A percentile compares a stretch with the other conserved stretches of the same genome.
Conservation (phyloP, 1,140 invertebrate species). For the Homalodisca vitripennis region DNA sequence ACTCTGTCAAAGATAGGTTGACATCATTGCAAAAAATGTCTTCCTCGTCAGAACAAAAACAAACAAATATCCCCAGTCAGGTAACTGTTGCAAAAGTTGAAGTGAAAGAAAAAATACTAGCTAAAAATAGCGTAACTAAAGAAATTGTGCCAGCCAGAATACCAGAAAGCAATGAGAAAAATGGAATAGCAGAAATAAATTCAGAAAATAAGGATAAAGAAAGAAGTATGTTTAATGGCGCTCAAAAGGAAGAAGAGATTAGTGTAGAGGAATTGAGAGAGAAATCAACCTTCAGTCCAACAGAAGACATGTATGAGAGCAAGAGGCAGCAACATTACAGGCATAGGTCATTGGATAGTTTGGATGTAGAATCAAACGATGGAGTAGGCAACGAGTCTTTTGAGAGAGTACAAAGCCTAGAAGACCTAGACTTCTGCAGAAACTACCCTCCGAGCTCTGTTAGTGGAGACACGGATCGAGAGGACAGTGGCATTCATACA, state of each 20-base stretch:
- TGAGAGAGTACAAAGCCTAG: conserved; percentile 64
- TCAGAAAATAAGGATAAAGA: not conserved
- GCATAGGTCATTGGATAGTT: conserved; percentile 63
- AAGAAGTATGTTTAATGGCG: not conserved
- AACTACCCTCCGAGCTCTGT: conserved; percentile 53
- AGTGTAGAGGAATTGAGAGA: not conserved
- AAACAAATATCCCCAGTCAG: too few species aligned
- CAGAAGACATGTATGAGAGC: conserved; percentile 41
- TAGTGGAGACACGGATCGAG: conserved; percentile 65
- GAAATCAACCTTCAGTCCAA: conserved; percentile 34
- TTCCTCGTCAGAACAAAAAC: conserved; percentile 40
- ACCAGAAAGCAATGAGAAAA: not conserved
- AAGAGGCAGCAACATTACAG: conserved; percentile 40
- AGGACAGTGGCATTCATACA: conserved; percentile 80
- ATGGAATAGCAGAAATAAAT: not conserved
- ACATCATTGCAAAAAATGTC: conserved; percentile 47
- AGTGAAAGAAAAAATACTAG: conserved; percentile 6
- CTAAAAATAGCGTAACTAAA: conserved; percentile 3
- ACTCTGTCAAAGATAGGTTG: conserved; percentile 48
- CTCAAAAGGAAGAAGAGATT: not conserved
- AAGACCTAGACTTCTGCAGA: conserved; percentile 56
- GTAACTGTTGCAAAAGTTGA: too few species aligned
- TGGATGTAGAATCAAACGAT: conserved; percentile 55
- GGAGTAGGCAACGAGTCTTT: conserved; percentile 54
- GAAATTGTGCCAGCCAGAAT: not conserved